Base-by-base conservation (phyloP, 1,140 invertebrate species). In the Zophobas atratus region DNA sequence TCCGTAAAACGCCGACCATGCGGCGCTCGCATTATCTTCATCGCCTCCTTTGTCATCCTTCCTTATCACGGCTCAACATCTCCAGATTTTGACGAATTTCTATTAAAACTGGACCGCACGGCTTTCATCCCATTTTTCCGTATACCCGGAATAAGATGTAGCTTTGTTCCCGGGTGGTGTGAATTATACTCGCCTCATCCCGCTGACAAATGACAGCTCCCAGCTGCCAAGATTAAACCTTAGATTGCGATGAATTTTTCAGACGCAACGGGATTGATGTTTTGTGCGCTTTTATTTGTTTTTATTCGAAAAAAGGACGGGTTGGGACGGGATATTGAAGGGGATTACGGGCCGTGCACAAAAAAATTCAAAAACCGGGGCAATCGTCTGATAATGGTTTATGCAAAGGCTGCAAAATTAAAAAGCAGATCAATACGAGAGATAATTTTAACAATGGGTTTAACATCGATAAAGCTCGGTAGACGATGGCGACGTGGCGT, bases 11-110 rank as follows among this genome's bases (percentile, higher is more conserved):
- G 49, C 20, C n/a, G 57, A 39, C 60, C 56, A 60, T 38, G 36
- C 38, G 41, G n/a, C 35, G 70, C 76, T 60, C 63, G 76, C 76
- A 74, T 77, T 77, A 77, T 77, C 76, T 77, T 55, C 70, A 77
- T 77, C 20, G 20, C 20, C 76, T 77, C 20, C 57, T 77, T 77
- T 77, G 76, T 77, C 76, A 71, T 76, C 75, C 43, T 57, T 72
- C 57, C 34, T 72, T 77, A 77, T 77, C 76, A 36, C 1, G 60
- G 60, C 60, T 63, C 57, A 60, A 39, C 53, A 77, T 77, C 76
- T 63, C 67, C 34, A 77, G 56, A 60, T 79, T 79, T 79, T 79
- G 75, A 77, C 78, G 56, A 77, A 79, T 79, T 79, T 79, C 60
- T 73, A 79, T 77, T 77, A 77, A 77, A 77, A 77, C 76, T 77